Conservation (phyloP, 2,113 vertebrate species). For the Neopipo cinnamomea region DNA sequence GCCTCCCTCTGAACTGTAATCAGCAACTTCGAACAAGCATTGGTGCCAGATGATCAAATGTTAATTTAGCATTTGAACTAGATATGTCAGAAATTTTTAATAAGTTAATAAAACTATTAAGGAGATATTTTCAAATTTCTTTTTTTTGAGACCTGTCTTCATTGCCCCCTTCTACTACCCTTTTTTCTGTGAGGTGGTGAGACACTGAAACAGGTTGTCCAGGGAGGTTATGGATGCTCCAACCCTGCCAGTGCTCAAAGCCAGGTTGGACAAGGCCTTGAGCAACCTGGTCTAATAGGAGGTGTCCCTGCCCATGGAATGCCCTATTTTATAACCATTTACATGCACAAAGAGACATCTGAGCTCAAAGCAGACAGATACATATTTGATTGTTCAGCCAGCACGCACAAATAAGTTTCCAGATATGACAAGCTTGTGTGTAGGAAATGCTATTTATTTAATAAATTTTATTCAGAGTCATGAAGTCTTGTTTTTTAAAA, state of each 20-base stretch:
- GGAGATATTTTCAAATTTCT: neutral
- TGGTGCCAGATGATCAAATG: slow-evolving; percentile 16
- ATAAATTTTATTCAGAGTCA: neutral
- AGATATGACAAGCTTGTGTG: neutral
- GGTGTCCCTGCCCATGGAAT: neutral
- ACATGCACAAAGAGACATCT: neutral
- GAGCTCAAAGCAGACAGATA: neutral
- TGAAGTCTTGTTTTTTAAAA: neutral
- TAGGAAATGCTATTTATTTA: neutral
- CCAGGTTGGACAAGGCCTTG: neutral
- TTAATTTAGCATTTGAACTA: slow-evolving; percentile 31
- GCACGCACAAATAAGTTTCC: neutral
- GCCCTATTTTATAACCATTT: neutral
- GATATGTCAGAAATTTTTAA: slow-evolving; percentile 45
- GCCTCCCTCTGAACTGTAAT: neutral
- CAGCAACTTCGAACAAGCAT: neutral
- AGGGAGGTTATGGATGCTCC: neutral
- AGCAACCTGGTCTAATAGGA: neutral
- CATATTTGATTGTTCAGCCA: neutral
- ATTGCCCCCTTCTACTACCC: neutral
- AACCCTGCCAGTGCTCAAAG: neutral
- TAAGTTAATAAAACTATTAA: slow-evolving; percentile 14
- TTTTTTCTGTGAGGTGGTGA: neutral
- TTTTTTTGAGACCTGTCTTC: neutral
- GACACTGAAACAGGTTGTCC: neutral